These are phyloP conservation scores for Melanotaenia pygmaea DNA, from an alignment of 2,797 vertebrate species.

Conservation along the genomic window DNA sequence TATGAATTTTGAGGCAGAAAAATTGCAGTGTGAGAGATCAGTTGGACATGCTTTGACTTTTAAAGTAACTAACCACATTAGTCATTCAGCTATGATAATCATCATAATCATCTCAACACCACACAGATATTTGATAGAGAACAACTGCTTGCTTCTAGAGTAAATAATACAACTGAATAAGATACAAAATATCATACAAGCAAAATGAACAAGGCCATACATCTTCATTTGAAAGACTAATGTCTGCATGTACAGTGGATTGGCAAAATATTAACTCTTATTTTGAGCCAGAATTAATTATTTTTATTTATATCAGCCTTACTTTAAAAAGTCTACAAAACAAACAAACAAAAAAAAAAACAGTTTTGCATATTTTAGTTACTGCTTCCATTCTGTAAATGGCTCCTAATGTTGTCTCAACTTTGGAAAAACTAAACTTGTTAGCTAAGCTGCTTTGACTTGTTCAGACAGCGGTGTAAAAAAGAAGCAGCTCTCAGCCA, in stretches of 20 bases:
- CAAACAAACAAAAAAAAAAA: background rate
- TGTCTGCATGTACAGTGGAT: no score
- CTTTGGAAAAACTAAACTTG: slow-evolving; percentile 40
- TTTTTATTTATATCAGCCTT: background rate
- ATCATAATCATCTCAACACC: background rate
- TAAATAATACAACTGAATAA: background rate
- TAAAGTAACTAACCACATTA: background rate
- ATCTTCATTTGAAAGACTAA: background rate
- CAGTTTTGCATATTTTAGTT: slow-evolving; percentile 18
- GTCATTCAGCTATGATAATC: background rate
- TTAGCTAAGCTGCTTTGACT: slow-evolving; percentile 42
- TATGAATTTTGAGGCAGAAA: background rate
- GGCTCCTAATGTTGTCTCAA: slow-evolving; percentile 14
- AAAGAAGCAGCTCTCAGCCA: slow-evolving; percentile 55
- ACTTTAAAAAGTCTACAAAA: background rate
- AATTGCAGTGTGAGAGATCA: background rate
- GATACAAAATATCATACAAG: background rate
- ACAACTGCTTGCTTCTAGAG: background rate
- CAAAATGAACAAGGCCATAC: background rate
- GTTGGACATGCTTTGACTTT: no score
- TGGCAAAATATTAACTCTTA: no score
- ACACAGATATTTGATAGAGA: background rate
- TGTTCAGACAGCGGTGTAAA: slow-evolving; percentile 39
- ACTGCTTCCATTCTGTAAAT: slow-evolving; percentile 10
- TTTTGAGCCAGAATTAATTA: background rate